Conservation (phyloP, 2,797 vertebrate species). For the Mormyrus proboscirostris region DNA sequence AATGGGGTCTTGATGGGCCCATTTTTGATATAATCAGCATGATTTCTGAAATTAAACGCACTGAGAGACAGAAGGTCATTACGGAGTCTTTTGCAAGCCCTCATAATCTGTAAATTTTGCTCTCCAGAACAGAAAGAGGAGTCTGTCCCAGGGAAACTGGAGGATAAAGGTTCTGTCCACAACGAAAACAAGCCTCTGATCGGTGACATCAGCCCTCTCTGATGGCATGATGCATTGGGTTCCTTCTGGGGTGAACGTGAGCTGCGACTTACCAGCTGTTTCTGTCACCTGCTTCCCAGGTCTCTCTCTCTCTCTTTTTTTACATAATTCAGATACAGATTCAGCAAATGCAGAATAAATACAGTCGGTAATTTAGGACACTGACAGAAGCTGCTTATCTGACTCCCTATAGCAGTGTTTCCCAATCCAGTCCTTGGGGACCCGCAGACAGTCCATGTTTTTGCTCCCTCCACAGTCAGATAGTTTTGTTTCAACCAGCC, state of each 20-base stretch:
- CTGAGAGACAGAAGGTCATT: background rate
- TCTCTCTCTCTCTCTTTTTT: background rate
- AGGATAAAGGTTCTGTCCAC: background rate
- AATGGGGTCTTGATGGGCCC: background rate
- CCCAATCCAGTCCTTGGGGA: background rate
- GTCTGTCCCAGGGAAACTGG: background rate
- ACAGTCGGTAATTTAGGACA: background rate
- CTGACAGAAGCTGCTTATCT: background rate
- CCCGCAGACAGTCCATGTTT: background rate
- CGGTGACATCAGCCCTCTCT: background rate
- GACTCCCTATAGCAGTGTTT: background rate
- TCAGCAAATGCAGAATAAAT: background rate
- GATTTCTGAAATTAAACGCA: background rate
- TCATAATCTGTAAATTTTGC: background rate
- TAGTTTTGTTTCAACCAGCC: background rate
- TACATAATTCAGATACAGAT: background rate
- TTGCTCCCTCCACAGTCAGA: background rate
- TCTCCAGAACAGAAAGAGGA: background rate
- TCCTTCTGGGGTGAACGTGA: background rate
- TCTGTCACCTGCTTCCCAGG: background rate
- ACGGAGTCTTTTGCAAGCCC: background rate
- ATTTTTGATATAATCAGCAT: background rate
- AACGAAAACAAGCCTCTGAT: background rate
- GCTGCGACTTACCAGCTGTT: background rate
- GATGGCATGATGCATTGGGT: background rate